Conservation (phyloP, 2,797 vertebrate species). For the Anguilla anguilla region DNA sequence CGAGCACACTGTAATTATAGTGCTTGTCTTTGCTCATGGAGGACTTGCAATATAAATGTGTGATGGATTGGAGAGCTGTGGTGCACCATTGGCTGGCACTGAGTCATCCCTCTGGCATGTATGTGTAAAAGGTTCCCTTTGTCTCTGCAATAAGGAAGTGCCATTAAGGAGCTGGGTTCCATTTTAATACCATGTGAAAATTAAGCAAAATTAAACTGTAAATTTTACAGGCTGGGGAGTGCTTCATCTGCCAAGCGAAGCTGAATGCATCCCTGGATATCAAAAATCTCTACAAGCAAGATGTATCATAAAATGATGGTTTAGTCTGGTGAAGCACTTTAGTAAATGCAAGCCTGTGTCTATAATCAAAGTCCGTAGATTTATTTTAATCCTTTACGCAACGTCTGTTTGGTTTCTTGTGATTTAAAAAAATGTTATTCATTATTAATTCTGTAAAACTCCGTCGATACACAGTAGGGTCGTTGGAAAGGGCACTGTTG, state of each 20-base stretch:
- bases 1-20: background rate
- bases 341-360: conserved; percentile 51
- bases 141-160: background rate
- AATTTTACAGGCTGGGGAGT: conserved; percentile 52
- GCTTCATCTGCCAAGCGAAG: conserved; percentile 53
- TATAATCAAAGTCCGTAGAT: conserved; percentile 52
- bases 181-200: conserved; percentile 54
- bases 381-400: conserved; percentile 46
- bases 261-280: conserved; percentile 58
- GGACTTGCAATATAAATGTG: conserved; percentile 16
- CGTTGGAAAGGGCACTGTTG: conserved; percentile 61
- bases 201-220: conserved; percentile 60
- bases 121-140: background rate
- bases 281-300: conserved; percentile 58
- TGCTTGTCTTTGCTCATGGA: background rate
- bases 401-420: conserved; percentile 39
- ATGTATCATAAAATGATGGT: conserved; percentile 37
- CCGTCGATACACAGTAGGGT: conserved; percentile 59
- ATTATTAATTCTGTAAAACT: conserved; percentile 55
- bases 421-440: conserved; percentile 46
- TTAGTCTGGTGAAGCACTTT: conserved; percentile 39
- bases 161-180: conserved; percentile 52
- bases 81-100: background rate
- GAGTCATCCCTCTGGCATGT: background rate
- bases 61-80: conserved; percentile 3